A percentile compares a stretch with the other conserved stretches of the same genome.
Evolutionary conservation across 2,113 vertebrate genomes (phyloP).

Genomic region (Balaenoptera acutorostrata): DNA sequence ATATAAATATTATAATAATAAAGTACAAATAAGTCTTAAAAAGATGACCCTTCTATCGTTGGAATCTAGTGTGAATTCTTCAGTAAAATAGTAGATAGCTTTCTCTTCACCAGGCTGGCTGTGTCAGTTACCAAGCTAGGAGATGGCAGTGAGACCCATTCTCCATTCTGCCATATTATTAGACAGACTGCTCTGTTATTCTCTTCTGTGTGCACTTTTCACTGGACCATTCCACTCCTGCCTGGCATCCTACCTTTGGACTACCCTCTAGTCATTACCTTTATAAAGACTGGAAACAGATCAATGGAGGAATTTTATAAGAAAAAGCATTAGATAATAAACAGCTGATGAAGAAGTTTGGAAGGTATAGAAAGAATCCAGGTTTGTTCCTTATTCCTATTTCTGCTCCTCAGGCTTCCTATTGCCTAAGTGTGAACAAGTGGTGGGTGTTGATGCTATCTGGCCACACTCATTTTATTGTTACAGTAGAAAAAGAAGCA

Average conservation of each 20-base stretch:
- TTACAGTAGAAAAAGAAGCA: neutral
- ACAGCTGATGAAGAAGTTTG: neutral
- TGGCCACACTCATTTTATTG: neutral
- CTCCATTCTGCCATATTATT: fast-evolving
- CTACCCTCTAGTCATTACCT: neutral
- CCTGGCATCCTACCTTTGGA: neutral
- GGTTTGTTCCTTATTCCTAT: neutral
- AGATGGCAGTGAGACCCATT: fast-evolving
- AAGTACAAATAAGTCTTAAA: neutral
- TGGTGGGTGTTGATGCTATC: too few relatives aligned
- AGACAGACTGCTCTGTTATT: neutral
- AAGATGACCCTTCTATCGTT: neutral
- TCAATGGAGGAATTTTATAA: neutral
- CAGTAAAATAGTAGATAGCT: neutral
- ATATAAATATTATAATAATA: neutral
- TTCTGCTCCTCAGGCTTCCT: neutral
- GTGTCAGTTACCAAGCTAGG: too few relatives aligned
- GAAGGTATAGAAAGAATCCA: neutral
- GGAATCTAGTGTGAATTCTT: neutral
- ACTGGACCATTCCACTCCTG: neutral
- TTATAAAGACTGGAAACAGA: neutral
- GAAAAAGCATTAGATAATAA: neutral
- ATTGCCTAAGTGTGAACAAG: neutral
- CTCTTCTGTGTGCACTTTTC: neutral
- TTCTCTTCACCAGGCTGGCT: neutral